Base-by-base conservation (phyloP, 2,888 invertebrate species). In the Seira ritae region DNA sequence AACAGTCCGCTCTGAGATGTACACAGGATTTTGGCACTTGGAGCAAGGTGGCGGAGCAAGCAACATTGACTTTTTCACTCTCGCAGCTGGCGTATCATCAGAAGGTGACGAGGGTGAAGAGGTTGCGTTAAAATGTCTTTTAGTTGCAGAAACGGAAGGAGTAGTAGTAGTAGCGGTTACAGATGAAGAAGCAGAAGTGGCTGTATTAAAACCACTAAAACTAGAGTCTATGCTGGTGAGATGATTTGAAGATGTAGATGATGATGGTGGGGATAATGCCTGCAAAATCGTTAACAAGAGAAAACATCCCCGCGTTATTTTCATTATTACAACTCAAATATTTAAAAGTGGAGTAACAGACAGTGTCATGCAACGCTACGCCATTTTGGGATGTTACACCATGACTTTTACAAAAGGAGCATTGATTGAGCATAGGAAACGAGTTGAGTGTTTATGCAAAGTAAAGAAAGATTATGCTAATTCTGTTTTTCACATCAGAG, bases 21-120 rank as follows among this genome's bases (percentile, higher is more conserved):
- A 88, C 24, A 88, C 88, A 6, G 87, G 88, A 75, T 88, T 87
- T 76, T 82, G 80, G 73, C 87, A 88, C 69, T 86, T 86, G 31
- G 83, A 77, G 69, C 88, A 88, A 74, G 87, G 85, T 67, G 81
- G 80, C 66, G 83, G 68, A 46, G 86, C 67, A 50, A 81, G 65
- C 24, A 88, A 68, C 20, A 84, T 81, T 23, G 87, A 80, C 66
- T 80, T 69, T 74, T 86, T 88, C 8, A 86, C 65, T 50, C 50
- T 23, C 17, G 31, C 17, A 23, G 70, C 17, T 22, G 66, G 20
- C 19, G 70, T 17, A 23, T 6, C 66, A 1, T 6, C 62, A 2
- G 20, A 4, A 17, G 72, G 4, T n/a, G 69, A 42, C 12, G 69
- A 20, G 31, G 70, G 15, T 17, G 42, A 19, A 1, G 20, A 50